Conservation (phyloP, 1,140 invertebrate genomes). For the Portunus trituberculatus region DNA sequence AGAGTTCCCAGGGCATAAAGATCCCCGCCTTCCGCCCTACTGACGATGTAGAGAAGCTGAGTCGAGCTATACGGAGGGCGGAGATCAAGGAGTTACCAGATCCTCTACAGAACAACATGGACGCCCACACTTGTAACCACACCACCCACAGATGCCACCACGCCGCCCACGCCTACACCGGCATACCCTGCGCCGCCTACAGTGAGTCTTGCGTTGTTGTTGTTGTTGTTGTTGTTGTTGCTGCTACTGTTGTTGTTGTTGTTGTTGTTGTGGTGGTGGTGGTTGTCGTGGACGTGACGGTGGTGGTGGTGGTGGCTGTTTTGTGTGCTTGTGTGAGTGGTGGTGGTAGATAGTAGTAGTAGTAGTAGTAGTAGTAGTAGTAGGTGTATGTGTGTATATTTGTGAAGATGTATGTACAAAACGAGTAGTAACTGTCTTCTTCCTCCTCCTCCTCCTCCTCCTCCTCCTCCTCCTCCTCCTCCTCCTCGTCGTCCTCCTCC, state of each 20-base stretch:
- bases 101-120: constrained; percentile 80
- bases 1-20: constrained; percentile 82
- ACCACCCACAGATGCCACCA: constrained; percentile 93
- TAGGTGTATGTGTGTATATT: not conserved
- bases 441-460: too few relatives aligned
- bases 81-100: constrained; percentile 61
- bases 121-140: constrained; percentile 86
- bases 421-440: too few relatives aligned
- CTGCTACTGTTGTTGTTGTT: not conserved
- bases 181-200: constrained; percentile 91
- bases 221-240: too few relatives aligned
- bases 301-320: too few relatives aligned
- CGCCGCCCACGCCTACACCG: constrained; percentile 93
- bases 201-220: constrained; percentile 83
- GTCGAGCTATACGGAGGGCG: constrained; percentile 39
- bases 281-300: too few relatives aligned
- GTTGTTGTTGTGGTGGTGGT: not conserved
- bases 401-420: too few relatives aligned
- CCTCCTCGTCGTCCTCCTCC: too few relatives aligned
- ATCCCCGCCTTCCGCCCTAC: constrained; percentile 80
- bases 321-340: too few relatives aligned
- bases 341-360: too few relatives aligned
- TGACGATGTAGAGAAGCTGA: constrained; percentile 84
- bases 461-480: too few relatives aligned
- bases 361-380: too few relatives aligned